Percentiles rank a stretch among this genome's conserved stretches.
phyloP scores from a whole-genome alignment of 2,888 invertebrate species.

The Brenthis hecate region DNA sequence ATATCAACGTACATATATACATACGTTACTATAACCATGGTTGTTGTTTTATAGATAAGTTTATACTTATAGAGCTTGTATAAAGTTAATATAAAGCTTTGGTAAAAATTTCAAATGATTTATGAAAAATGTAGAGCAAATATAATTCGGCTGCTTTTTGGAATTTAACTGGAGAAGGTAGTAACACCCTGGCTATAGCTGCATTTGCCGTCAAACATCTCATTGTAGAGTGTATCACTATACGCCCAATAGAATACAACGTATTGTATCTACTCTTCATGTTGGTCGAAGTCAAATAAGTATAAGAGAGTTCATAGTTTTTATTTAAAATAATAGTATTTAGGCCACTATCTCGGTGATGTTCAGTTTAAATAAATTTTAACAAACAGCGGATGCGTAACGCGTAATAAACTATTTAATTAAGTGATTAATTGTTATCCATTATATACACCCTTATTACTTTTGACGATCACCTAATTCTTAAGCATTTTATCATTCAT shows the following conservation, averaged over 20 bases:
- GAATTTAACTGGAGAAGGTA: conserved; percentile 54
- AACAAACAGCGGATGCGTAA: not conserved
- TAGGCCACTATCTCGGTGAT: conserved; percentile 4
- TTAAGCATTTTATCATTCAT: conserved; percentile 7
- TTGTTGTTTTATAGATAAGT: not conserved
- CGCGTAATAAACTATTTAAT: too few relatives aligned
- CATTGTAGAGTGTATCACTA: not conserved
- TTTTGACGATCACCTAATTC: not conserved
- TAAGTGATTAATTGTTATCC: too few relatives aligned
- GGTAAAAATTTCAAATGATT: not conserved
- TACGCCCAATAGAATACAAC: not conserved
- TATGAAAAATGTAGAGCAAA: not conserved
- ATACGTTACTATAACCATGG: too few relatives aligned
- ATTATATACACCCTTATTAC: too few relatives aligned
- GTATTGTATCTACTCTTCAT: conserved; percentile 46
- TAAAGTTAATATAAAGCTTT: not conserved
- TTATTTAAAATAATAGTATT: not conserved
- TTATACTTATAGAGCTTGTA: not conserved
- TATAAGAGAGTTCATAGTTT: not conserved
- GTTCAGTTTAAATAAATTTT: not conserved
- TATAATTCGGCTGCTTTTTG: not conserved
- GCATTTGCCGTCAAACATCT: not conserved
- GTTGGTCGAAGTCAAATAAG: conserved; percentile 37
- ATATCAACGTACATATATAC: not conserved
- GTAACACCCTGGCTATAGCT: conserved; percentile 59